These are phyloP conservation scores for Sanderia malayensis DNA, from an alignment of 30 jellyfish, hydroid and myxozoan species.

Conservation along the genomic window DNA sequence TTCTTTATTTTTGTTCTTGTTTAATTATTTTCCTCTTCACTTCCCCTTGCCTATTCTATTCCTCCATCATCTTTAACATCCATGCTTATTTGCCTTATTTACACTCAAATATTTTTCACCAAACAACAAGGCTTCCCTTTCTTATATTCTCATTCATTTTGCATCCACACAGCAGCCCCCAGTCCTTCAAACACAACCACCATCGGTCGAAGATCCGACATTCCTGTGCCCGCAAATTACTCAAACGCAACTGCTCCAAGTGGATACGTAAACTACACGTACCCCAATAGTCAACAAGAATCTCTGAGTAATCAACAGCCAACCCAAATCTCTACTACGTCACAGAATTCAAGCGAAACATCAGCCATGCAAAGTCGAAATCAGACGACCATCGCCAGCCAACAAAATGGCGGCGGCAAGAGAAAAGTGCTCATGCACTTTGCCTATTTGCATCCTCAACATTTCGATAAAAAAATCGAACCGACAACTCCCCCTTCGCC, in stretches of 20 bases:
- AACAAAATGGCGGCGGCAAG: slow-evolving; percentile 19
- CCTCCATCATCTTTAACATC: neutral
- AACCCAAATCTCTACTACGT: neutral
- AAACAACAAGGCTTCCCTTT: too few species aligned
- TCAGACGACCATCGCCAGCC: neutral
- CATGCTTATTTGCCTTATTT: too few species aligned
- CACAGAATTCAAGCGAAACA: slow-evolving; percentile 1
- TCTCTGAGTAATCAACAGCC: neutral
- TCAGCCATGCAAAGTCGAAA: neutral
- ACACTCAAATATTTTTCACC: too few species aligned
- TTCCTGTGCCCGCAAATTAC: neutral
- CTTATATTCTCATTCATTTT: too few species aligned
- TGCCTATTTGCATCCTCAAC: slow-evolving; percentile 88
- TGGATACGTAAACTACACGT: neutral
- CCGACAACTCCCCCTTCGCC: slow-evolving; percentile 86
- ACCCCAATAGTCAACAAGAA: neutral
- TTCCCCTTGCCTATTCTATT: too few species aligned
- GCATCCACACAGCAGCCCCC: neutral
- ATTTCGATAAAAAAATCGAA: slow-evolving; percentile 44
- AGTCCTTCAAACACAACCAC: neutral
- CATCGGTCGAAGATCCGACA: neutral
- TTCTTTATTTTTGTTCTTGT: neutral
- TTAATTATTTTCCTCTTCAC: neutral
- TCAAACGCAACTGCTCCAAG: neutral
- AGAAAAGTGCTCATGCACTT: slow-evolving; percentile 61